Conservation (phyloP, 2,113 vertebrate genomes). For the Theristicus caerulescens region DNA sequence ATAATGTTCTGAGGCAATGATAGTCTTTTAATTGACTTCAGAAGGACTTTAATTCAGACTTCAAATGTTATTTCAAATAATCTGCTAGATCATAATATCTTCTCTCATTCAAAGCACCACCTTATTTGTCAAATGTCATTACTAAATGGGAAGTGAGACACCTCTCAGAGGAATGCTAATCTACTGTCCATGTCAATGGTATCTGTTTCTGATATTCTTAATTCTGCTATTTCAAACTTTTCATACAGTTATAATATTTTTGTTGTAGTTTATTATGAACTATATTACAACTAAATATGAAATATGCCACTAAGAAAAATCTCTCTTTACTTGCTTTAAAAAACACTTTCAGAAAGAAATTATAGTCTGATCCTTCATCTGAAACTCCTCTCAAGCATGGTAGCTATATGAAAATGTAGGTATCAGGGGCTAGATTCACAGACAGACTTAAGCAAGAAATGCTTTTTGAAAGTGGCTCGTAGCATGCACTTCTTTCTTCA, state of each 20-base stretch:
- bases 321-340: background rate
- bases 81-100: background rate
- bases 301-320: background rate
- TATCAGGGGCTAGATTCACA: background rate
- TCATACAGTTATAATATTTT: background rate
- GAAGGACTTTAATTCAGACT: background rate
- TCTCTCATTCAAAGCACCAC: background rate
- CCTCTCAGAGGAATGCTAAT: background rate
- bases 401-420: background rate
- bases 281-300: background rate
- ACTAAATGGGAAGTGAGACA: background rate
- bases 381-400: background rate
- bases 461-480: background rate
- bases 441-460: background rate
- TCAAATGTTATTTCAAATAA: background rate
- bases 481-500: background rate
- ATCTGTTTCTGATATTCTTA: background rate
- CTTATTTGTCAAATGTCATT: background rate
- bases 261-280: background rate
- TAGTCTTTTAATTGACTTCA: background rate
- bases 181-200: background rate
- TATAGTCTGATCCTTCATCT: background rate
- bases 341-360: background rate
- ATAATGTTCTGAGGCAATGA: background rate
- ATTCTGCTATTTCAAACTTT: background rate